A percentile compares a stretch with the other conserved stretches of the same genome.
These are phyloP conservation scores for Graptemys geographica DNA, from an alignment of 2,797 vertebrate genomes.

Conservation along the genomic window DNA sequence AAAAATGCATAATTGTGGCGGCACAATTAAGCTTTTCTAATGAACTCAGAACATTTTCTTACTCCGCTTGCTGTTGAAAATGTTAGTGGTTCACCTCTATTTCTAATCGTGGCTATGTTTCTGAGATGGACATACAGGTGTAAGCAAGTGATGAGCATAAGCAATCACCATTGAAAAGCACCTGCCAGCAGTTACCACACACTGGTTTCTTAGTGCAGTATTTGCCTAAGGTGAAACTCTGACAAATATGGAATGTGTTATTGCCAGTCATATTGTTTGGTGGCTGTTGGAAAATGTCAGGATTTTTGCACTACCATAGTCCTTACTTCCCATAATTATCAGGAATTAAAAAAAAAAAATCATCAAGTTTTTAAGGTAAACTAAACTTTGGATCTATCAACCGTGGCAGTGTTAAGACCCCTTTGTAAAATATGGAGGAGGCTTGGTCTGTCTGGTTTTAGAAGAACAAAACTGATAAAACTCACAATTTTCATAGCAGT, in stretches of 20 bases:
- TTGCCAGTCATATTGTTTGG: background rate
- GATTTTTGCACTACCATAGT: background rate
- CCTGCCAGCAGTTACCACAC: background rate
- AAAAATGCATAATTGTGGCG: background rate
- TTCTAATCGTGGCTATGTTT: background rate
- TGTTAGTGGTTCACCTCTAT: background rate
- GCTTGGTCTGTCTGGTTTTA: background rate
- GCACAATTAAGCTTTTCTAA: background rate
- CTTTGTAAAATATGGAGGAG: background rate
- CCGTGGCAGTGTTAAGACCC: background rate
- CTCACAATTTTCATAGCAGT: background rate
- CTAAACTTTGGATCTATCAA: background rate
- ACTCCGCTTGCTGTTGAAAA: background rate
- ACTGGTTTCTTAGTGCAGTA: background rate
- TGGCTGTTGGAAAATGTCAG: background rate
- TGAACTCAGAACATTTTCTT: background rate
- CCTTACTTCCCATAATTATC: background rate
- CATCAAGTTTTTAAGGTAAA: background rate
- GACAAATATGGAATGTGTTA: background rate
- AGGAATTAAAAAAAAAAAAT: background rate
- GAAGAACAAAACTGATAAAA: background rate
- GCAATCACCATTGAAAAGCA: constrained; percentile 7
- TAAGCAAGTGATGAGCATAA: background rate
- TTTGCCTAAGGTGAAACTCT: background rate
- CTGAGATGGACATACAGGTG: constrained; percentile 5